Conservation (phyloP, 2,113 vertebrate genomes). For the Psammodynastes pulverulentus region DNA sequence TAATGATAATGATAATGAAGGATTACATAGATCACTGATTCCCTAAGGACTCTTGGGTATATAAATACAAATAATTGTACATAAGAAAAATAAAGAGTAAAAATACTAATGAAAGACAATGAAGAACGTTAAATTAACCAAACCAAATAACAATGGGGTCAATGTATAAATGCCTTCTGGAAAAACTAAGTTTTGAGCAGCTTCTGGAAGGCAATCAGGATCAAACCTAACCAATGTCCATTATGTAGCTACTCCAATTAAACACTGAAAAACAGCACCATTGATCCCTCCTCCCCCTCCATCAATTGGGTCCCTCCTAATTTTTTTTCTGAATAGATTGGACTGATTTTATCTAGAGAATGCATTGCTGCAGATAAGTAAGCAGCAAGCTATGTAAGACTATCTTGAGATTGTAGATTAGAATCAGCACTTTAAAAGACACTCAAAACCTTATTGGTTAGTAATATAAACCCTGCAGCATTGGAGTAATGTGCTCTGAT, state of each 20-base stretch:
- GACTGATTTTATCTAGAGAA: not conserved
- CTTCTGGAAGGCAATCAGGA: not conserved
- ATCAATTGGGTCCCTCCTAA: not conserved
- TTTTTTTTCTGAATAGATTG: not conserved
- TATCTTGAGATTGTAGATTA: not conserved
- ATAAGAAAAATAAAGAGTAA: not conserved
- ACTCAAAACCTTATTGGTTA: not conserved
- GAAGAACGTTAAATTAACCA: not conserved
- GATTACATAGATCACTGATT: not conserved
- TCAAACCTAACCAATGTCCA: not conserved
- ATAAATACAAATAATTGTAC: not conserved
- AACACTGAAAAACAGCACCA: not conserved
- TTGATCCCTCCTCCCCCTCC: not conserved
- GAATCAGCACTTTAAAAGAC: not conserved
- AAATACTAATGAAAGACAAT: not conserved
- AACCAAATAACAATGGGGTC: not conserved
- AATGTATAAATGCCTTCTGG: not conserved
- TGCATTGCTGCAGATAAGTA: not conserved
- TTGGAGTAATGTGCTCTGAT: not conserved
- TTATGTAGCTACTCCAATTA: not conserved
- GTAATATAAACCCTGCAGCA: not conserved
- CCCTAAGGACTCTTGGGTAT: not conserved
- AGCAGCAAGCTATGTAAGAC: not conserved
- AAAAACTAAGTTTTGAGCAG: not conserved
- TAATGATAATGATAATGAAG: not conserved